Percentiles rank a stretch among this genome's conserved stretches.
phyloP scores from a whole-genome alignment of 2,797 vertebrate species.

The Pantherophis alleghaniensis region DNA sequence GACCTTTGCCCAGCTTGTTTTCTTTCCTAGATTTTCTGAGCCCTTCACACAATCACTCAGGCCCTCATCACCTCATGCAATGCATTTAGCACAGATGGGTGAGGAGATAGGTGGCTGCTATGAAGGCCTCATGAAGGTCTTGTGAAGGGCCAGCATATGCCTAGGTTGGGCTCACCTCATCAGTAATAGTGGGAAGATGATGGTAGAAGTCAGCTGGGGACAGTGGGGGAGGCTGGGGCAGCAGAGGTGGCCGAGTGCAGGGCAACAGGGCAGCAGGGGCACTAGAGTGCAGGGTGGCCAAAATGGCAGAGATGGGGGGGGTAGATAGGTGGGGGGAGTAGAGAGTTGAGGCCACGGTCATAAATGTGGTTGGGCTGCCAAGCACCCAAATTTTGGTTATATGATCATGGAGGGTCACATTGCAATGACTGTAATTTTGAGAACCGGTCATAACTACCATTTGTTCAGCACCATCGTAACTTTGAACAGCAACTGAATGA shows the following conservation, averaged over 20 bases:
- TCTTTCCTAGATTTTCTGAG: not conserved
- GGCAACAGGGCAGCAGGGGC: not conserved
- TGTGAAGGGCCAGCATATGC: not conserved
- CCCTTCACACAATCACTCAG: not conserved
- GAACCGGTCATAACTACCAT: not conserved
- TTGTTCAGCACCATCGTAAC: not conserved
- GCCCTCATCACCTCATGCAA: not conserved
- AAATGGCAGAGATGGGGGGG: not conserved
- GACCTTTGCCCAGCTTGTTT: not conserved
- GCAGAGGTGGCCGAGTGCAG: not conserved
- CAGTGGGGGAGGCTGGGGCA: not conserved
- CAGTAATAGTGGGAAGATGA: too few relatives aligned
- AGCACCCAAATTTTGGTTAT: not conserved
- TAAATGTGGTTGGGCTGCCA: not conserved
- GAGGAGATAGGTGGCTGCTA: not conserved
- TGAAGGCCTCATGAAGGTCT: not conserved
- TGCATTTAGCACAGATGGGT: not conserved
- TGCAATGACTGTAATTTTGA: not conserved
- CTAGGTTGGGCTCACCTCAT: not conserved
- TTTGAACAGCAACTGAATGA: not conserved
- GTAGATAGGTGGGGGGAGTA: not conserved
- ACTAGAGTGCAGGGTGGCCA: not conserved
- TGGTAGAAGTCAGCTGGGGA: too few relatives aligned
- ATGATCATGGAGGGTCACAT: not conserved
- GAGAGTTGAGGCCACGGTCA: not conserved